Percentiles rank a stretch among this genome's conserved stretches.
phyloP scores from a whole-genome alignment of 2,888 invertebrate species.

The Leucoptera coffeella region DNA sequence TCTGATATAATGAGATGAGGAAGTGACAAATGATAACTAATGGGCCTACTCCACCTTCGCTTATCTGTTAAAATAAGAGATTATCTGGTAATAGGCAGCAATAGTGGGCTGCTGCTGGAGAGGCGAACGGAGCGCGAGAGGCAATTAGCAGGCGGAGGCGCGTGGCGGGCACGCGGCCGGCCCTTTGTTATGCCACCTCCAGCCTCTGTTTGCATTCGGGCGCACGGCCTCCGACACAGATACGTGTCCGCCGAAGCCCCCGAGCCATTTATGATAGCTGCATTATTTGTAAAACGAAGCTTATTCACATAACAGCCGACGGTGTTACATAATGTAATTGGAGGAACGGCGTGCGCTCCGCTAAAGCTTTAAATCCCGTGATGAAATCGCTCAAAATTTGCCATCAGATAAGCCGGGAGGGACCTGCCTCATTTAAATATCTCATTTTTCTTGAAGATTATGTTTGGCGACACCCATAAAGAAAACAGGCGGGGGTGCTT shows the following conservation, averaged over 20 bases:
- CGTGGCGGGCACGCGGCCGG: slow-evolving; percentile 31
- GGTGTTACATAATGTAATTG: too few relatives aligned
- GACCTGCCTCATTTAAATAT: slow-evolving; percentile 53
- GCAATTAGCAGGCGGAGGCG: slow-evolving; percentile 47
- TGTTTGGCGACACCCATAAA: slow-evolving; percentile 53
- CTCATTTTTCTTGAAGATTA: slow-evolving; percentile 54
- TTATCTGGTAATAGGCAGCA: slow-evolving; percentile 39
- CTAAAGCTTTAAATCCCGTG: too few relatives aligned
- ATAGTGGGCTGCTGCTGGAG: slow-evolving; percentile 23
- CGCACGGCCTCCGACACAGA: too few relatives aligned
- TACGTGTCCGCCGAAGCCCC: too few relatives aligned
- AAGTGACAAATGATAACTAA: slow-evolving; percentile 23
- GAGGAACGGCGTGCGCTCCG: too few relatives aligned
- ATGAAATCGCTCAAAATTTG: slow-evolving; percentile 31
- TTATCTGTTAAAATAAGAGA: slow-evolving; percentile 53
- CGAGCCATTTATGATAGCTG: too few relatives aligned
- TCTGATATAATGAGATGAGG: too few relatives aligned
- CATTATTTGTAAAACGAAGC: too few relatives aligned
- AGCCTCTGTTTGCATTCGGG: too few relatives aligned
- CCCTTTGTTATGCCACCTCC: slow-evolving; percentile 10
- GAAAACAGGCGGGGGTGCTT: slow-evolving; percentile 47
- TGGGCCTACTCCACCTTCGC: slow-evolving; percentile 40
- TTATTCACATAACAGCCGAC: too few relatives aligned
- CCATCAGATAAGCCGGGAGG: slow-evolving; percentile 32
- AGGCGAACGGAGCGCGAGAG: slow-evolving; percentile 38